Evolutionary conservation across 2,888 invertebrate genomes (phyloP).

Genomic region (Meghimatium bilineatum): DNA sequence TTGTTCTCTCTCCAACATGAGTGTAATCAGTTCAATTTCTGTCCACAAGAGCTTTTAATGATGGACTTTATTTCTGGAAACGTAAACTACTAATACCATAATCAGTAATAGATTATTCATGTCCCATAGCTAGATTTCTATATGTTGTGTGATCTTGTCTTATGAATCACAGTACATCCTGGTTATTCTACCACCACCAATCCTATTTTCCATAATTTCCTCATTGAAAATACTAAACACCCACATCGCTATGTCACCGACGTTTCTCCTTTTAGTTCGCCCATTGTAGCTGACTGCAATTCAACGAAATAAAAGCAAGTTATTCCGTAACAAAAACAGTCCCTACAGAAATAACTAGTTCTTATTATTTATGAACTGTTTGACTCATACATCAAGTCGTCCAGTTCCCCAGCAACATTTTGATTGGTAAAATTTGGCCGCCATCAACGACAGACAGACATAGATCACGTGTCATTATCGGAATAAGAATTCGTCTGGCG

Average conservation of each 20-base stretch:
- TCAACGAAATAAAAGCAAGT: not conserved
- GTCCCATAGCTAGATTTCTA: not conserved
- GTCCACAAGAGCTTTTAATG: too few species aligned
- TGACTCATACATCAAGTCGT: slow-evolving; percentile 14
- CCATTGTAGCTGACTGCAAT: not conserved
- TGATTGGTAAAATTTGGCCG: slow-evolving; percentile 37
- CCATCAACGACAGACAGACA: slow-evolving; percentile 25
- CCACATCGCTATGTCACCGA: not conserved
- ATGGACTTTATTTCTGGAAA: too few species aligned
- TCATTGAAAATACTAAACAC: not conserved
- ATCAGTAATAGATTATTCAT: too few species aligned
- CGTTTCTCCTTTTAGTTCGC: not conserved
- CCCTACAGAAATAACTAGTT: not conserved
- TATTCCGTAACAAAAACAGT: not conserved
- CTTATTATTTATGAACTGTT: slow-evolving; percentile 28
- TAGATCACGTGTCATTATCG: slow-evolving; percentile 39
- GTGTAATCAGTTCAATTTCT: too few species aligned
- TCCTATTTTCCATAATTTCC: not conserved
- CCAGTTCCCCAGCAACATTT: slow-evolving; percentile 9
- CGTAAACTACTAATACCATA: too few species aligned
- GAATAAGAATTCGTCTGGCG: slow-evolving; percentile 37
- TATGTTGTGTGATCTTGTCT: not conserved
- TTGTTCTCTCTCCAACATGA: too few species aligned
- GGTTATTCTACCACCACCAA: not conserved
- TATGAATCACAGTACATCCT: not conserved